These are phyloP conservation scores for Polymixis lichenea DNA, from an alignment of 2,888 invertebrate species.

Conservation along the genomic window DNA sequence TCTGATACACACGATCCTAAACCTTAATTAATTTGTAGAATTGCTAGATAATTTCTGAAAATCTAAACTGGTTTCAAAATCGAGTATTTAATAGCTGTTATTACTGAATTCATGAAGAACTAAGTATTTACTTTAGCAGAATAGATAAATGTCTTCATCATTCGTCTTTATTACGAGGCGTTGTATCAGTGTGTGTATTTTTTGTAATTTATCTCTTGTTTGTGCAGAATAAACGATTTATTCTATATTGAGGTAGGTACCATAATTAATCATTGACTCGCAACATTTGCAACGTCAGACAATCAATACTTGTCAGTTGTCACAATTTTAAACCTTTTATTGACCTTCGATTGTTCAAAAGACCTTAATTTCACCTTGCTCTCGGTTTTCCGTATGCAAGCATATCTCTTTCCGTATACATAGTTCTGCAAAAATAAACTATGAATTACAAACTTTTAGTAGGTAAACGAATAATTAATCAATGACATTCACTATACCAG, in stretches of 20 bases:
- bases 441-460: not conserved
- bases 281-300: not conserved
- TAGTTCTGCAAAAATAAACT: not conserved
- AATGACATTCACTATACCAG: not conserved
- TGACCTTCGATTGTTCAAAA: not conserved
- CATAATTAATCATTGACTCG: not conserved
- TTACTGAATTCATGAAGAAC: not conserved
- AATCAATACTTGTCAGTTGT: slow-evolving; percentile 15
- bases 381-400: not conserved
- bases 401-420: not conserved
- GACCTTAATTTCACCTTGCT: not conserved
- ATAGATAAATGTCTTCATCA: not conserved
- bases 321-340: slow-evolving; percentile 3
- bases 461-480: not conserved
- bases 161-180: too few relatives aligned
- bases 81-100: not conserved
- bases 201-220: too few relatives aligned
- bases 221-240: too few relatives aligned
- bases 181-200: too few relatives aligned
- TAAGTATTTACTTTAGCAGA: not conserved
- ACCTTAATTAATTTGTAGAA: not conserved
- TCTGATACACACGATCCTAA: not conserved
- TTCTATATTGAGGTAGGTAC: too few relatives aligned
- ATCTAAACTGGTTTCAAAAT: not conserved
- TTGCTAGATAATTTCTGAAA: not conserved